Percentiles rank a stretch among this genome's conserved stretches.
Conservation (phyloP, 2,797 vertebrate species). For the Chanos chanos region DNA sequence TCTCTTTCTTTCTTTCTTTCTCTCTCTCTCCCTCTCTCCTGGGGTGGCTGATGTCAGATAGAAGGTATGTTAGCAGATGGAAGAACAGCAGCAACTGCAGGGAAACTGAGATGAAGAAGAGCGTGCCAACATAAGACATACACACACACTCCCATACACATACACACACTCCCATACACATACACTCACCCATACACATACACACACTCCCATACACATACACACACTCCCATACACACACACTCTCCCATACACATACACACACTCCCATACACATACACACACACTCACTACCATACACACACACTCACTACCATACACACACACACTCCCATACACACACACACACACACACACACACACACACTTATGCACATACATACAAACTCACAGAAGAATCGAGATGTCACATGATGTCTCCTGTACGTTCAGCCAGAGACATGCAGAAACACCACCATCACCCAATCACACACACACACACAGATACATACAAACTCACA, state of each 20-base stretch:
- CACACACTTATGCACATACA: not conserved
- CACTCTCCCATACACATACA: not conserved
- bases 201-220: constrained; percentile 22
- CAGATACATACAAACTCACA: constrained; percentile 8
- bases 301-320: not conserved
- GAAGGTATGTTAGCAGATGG: constrained; percentile 70
- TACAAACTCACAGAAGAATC: too few relatives aligned
- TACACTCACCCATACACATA: constrained; percentile 19
- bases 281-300: not conserved
- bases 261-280: not conserved
- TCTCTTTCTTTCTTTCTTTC: constrained; percentile 40
- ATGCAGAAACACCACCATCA: too few relatives aligned
- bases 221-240: not conserved
- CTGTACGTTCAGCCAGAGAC: too few relatives aligned
- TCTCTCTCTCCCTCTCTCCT: constrained; percentile 43
- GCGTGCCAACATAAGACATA: constrained; percentile 35
- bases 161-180: constrained; percentile 26
- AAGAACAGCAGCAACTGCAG: constrained; percentile 74
- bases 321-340: not conserved
- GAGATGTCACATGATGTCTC: too few relatives aligned
- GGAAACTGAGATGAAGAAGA: constrained; percentile 64
- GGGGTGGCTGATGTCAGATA: constrained; percentile 74
- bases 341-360: not conserved
- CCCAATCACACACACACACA: not conserved
- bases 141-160: constrained; percentile 23